These are phyloP conservation scores for Morpho achilles DNA, from an alignment of 2,888 invertebrate species.

Conservation along the genomic window DNA sequence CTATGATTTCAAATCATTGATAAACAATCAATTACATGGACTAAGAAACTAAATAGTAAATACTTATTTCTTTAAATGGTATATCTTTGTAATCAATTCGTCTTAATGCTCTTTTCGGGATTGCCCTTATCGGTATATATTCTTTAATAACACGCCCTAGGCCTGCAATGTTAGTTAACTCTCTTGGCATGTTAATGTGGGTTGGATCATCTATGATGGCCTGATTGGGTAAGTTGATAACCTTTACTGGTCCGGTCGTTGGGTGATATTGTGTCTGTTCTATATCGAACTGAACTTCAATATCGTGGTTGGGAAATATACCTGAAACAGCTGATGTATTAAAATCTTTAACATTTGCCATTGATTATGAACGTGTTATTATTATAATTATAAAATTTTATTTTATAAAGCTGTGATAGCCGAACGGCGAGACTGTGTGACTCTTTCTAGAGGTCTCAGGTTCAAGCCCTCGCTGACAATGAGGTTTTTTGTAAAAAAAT, in stretches of 20 bases:
- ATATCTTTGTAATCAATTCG: background rate
- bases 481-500: too few relatives aligned
- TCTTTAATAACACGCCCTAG: background rate
- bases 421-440: too few relatives aligned
- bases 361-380: too few relatives aligned
- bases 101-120: background rate
- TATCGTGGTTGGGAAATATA: slow-evolving; percentile 49
- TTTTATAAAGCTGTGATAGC: too few relatives aligned
- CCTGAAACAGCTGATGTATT: slow-evolving; percentile 35
- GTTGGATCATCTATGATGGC: background rate
- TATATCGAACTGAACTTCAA: slow-evolving; percentile 56
- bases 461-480: too few relatives aligned
- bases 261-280: slow-evolving; percentile 18
- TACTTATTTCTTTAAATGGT: slow-evolving; percentile 4
- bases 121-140: background rate
- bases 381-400: too few relatives aligned
- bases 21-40: too few relatives aligned
- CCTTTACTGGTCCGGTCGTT: background rate
- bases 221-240: slow-evolving; percentile 10
- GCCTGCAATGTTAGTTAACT: background rate
- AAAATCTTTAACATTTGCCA: background rate
- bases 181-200: background rate
- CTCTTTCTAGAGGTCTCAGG: too few relatives aligned
- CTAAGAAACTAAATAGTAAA: background rate
- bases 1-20: too few relatives aligned